Evolutionary conservation across 2,113 vertebrate species (phyloP).

Genomic region (Enhydra lutris): DNA sequence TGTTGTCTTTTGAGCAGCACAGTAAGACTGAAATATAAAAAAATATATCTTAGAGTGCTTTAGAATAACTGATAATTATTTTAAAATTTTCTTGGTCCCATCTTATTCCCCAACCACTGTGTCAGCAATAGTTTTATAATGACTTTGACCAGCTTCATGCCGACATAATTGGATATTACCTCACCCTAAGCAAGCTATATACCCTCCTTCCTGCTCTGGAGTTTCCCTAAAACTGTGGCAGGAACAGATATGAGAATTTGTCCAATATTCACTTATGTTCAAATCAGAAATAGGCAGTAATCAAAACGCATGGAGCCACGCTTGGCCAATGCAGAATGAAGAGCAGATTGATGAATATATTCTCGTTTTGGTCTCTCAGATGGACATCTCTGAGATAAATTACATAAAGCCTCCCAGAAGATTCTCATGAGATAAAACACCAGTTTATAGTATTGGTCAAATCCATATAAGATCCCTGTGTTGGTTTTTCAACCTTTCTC

Average conservation of each 20-base stretch:
- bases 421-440: neutral
- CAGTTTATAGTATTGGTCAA: neutral
- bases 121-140: neutral
- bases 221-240: neutral
- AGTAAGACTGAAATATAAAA: slow-evolving; percentile 8
- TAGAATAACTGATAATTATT: neutral
- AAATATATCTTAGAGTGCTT: neutral
- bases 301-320: neutral
- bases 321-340: neutral
- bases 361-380: neutral
- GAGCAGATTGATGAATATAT: neutral
- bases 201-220: neutral
- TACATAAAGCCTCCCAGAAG: neutral
- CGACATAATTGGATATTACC: neutral
- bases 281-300: neutral
- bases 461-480: neutral
- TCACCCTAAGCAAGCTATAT: neutral
- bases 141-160: neutral
- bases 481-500: neutral
- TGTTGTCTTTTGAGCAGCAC: neutral
- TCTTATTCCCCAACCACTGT: neutral
- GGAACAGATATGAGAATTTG: neutral
- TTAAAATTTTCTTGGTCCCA: neutral
- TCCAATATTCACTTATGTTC: neutral
- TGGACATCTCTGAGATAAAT: neutral